A percentile compares a stretch with the other conserved stretches of the same genome.
Evolutionary conservation across 2,113 vertebrate species (phyloP).

Genomic region (Acrocephalus arundinaceus): DNA sequence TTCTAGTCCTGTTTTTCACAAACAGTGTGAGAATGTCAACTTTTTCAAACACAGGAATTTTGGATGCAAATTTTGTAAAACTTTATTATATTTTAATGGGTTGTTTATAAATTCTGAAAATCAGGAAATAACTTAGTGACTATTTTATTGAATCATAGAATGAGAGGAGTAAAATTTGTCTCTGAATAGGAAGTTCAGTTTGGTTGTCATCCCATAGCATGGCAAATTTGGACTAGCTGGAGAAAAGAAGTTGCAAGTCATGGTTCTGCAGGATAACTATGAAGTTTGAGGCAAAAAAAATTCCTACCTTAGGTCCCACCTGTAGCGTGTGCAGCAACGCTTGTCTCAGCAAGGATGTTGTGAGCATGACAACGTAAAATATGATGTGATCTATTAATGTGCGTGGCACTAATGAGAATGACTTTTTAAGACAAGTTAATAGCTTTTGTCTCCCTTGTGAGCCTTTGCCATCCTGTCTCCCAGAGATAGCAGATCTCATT

Average conservation of each 20-base stretch:
- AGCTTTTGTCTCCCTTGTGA: neutral
- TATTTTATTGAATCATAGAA: neutral
- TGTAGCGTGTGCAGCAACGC: neutral
- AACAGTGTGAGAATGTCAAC: neutral
- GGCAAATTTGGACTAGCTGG: neutral
- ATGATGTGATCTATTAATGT: neutral
- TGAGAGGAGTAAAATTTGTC: neutral
- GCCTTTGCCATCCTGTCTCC: neutral
- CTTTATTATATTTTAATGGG: rapidly evolving
- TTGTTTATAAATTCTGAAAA: neutral
- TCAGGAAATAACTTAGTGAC: neutral
- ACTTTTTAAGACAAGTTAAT: neutral
- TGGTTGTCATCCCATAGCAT: neutral
- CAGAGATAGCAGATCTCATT: neutral
- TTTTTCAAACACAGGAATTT: neutral
- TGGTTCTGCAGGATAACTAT: neutral
- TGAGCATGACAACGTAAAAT: neutral
- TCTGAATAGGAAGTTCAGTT: neutral
- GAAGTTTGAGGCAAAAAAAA: neutral
- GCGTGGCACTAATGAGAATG: neutral
- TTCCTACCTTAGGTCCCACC: neutral
- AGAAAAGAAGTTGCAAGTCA: neutral
- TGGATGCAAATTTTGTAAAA: neutral
- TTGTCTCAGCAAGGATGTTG: neutral
- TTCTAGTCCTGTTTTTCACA: neutral